Evolutionary conservation across 1,140 invertebrate species (phyloP), one percentile per base, ranked within the genome.

Genomic region (Lepidurus packardi): DNA sequence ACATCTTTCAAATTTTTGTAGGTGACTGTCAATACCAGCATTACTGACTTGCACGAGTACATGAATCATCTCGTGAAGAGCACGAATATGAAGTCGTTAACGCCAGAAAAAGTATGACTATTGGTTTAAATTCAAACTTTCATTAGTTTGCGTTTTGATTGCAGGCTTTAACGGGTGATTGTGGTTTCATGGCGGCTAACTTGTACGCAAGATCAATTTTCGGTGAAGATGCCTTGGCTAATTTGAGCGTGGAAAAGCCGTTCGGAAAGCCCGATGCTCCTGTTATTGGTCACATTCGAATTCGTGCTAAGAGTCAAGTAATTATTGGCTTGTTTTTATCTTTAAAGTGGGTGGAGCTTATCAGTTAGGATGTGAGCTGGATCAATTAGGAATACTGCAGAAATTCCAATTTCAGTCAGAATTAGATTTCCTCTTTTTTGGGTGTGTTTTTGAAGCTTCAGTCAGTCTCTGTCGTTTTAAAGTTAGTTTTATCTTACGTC

Each of bases 21-120:
- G 53, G 53, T 65, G 34, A 94, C 96, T 0, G 97, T 99, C 0
- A 96, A 96, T 84, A 99, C 98, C 1, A 94, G 92, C 73, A 90
- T 99, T 79, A 93, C 92, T 0, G 96, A 98, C 85, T 87, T 99
- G 25, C 89, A 94, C 79, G 94, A 96, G 81, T 99, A 98, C 87
- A 87, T 99, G 41, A 90, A 93, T 75, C 96, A 98, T 83, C 86
- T 99, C 43, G 87, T 99, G 34, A 93, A 93, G 81, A 94, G 75
- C 41, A 99, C 98, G 25, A 99, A 99, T 84, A 99, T 99, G 97
- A 96, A 97, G 83, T 98, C 97, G 86, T 89, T 99, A 16, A 99
- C 98, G 8, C 96, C 97, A 0, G 95, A 95, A 84, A 95, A 96
- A 34, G 34, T 34, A 34, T 34, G 34, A 34, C 34, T 34, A 34